Evolutionary conservation across 2,113 vertebrate genomes (phyloP), one percentile per base, ranked within the genome.

Genomic region (Butorides virescens): DNA sequence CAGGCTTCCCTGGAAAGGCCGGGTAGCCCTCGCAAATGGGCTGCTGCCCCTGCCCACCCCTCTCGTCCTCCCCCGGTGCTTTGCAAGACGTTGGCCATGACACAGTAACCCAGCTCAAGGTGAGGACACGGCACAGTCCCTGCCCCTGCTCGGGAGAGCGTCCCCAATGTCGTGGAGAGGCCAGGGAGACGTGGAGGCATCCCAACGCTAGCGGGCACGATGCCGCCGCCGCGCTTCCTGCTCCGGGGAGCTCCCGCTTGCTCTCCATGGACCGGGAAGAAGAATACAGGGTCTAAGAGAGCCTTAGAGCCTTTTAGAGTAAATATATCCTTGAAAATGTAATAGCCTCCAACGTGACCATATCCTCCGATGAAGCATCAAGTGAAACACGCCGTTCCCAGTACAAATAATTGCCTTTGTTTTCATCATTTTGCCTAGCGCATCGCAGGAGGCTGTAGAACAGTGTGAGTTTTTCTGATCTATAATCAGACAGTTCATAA

Each of bases 401-500:
- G 94, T 92, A 97, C 97, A 98, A 98, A 97, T 97, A 98, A 98
- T 96, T 97, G 96, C 78, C 88, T 98, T 97, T 98, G 97, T 97
- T 98, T 97, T 97, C 96, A 97, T 96, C 90, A 75, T 92, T 95
- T 94, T 88, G 86, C 21, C 90, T 76, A 78, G 81, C 65, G 78
- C 95, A 72, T 97, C 7, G 1, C 95, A 68, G 96, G 95, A 97
- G 95, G 39, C 95, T 96, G 95, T 75, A 89, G 90, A 97, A 93
- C 86, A 96, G 88, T 92, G 91, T 95, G 93, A 56, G 44, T 93
- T 98, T 98, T 96, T 78, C 90, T 97, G 97, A 97, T 97, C 92
- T 88, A 97, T 94, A 98, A 97, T 97, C 97, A 98, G 97, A 97
- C 94, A 97, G 97, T 98, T 97, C 97, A 97, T 98, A 98, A 98